These are phyloP conservation scores for Catonia carolina DNA, from an alignment of 2,888 invertebrate species.

Conservation along the genomic window DNA sequence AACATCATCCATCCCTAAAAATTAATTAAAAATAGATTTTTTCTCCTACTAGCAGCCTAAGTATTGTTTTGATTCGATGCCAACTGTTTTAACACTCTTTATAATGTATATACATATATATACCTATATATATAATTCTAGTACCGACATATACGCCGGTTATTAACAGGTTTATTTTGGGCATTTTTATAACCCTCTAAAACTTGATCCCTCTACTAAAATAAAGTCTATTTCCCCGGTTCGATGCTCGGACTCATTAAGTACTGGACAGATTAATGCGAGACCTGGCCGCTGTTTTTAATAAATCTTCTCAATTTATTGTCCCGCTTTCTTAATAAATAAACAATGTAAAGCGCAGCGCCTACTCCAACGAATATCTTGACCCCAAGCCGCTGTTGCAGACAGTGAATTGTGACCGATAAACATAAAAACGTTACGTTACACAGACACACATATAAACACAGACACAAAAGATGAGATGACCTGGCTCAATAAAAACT, in stretches of 20 bases:
- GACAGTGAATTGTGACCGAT: too few species aligned
- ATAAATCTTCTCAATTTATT: conserved; percentile 5
- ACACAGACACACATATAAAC: too few species aligned
- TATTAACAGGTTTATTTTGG: conserved; percentile 20
- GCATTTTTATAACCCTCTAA: conserved; percentile 20
- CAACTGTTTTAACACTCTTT: background rate
- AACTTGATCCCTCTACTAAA: conserved; percentile 17
- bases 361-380: background rate
- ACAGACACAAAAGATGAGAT: too few species aligned
- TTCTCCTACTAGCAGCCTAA: conserved; percentile 14
- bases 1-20: conserved; percentile 20
- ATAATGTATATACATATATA: too few species aligned
- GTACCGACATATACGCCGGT: conserved; percentile 11
- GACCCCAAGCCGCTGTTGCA: too few species aligned
- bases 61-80: background rate
- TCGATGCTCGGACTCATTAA: too few species aligned
- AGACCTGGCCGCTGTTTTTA: background rate
- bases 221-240: background rate
- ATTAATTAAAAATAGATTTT: conserved; percentile 22
- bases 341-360: conserved; percentile 5
- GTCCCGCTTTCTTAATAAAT: conserved; percentile 7
- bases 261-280: too few species aligned
- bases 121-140: background rate
- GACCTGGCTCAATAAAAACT: too few species aligned
- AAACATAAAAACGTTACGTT: too few species aligned